Evolutionary conservation across 2,888 invertebrate genomes (phyloP).

Genomic region (Patella ulyssiponensis): DNA sequence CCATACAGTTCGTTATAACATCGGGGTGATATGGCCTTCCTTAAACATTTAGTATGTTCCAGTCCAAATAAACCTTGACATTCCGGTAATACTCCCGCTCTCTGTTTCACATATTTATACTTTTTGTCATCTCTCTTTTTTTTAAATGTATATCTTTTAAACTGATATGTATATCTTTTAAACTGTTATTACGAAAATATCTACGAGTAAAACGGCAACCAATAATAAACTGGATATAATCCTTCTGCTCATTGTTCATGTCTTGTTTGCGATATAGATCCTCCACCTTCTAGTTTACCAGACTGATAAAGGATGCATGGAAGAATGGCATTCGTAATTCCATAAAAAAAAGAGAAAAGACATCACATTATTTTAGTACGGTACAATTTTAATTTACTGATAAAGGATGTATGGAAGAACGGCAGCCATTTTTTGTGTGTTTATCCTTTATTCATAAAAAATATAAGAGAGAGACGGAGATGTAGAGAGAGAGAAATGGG

Average conservation of each 20-base stretch:
- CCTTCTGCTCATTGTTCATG: not conserved
- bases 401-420: no score
- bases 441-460: no score
- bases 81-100: constrained; percentile 60
- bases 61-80: constrained; percentile 57
- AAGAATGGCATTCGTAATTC: no score
- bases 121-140: constrained; percentile 63
- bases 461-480: no score
- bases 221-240: not conserved
- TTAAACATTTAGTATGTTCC: constrained; percentile 60
- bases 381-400: no score
- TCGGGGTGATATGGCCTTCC: constrained; percentile 60
- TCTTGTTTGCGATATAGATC: not conserved
- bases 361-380: no score
- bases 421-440: no score
- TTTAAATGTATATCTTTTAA: constrained; percentile 54
- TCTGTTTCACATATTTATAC: constrained; percentile 55
- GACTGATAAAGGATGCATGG: no score
- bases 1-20: constrained; percentile 65
- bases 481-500: no score
- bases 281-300: no score
- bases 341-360: no score
- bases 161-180: not conserved
- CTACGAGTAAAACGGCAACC: not conserved
- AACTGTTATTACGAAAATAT: not conserved